Evolutionary conservation across 2,888 invertebrate species (phyloP), one percentile per base, ranked within the genome.

Genomic region (Thereva nobilitata): DNA sequence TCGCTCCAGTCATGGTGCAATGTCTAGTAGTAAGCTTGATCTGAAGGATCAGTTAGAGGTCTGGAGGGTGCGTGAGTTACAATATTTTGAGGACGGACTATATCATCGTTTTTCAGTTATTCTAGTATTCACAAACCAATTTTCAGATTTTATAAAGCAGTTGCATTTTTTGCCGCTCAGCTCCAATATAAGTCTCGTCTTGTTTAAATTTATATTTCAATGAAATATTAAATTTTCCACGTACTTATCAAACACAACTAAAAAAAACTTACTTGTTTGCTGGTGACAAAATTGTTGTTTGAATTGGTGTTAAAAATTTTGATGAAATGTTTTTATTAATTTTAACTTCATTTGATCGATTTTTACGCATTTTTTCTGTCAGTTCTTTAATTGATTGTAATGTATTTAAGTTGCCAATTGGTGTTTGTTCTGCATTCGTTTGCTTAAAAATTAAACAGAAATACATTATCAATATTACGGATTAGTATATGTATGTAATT

Each of bases 341-440:
- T 57, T 76, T 77, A 8, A 74, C 69, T 38, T 78, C 78, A 8
- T 77, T 72, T 3, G 76, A 68, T 6, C 74, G 73, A 10, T 74
- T 76, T 67, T 75, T 77, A 71, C 76, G 74, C 38, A 79, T 76
- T 59, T 78, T 76, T 4, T 75, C 79, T 0, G 75, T 77, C 5
- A 79, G 72, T 41, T 79, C 78, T 57, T 78, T 77, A 3, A 81
- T 78, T 1, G 76, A 76, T 66, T 80, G 77, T 0, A 78, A 73
- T 12, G 76, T 75, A 55, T 73, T 75, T 1, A 77, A 74, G 68
- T 76, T 79, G 10, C 76, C 76, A 63, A 78, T 80, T 0, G 80
- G 80, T 0, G 78, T 76, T 66, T 79, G 76, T 40, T 80, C 80
- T 0, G 74, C 72, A 64, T 72, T 76, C 66, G 67, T 71, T 55